phyloP scores from a whole-genome alignment of 2,888 invertebrate genomes.

The Herminia tarsipennalis region DNA sequence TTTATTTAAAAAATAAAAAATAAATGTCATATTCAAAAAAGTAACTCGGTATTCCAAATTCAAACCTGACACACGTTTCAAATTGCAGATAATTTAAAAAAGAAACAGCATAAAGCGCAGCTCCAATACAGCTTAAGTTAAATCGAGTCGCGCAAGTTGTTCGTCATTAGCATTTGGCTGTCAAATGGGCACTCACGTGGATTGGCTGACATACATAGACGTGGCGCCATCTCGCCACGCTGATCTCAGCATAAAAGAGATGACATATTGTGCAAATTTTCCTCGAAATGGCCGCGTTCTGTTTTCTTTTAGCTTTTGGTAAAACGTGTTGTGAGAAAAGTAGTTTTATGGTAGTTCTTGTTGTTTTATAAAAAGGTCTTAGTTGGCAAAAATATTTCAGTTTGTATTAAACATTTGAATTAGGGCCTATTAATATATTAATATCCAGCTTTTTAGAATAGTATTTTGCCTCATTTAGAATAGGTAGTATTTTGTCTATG shows the following conservation, averaged over 20 bases:
- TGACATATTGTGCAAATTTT: conserved; percentile 47
- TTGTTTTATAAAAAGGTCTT: not conserved
- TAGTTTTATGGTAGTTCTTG: not conserved
- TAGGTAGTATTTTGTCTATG: too few relatives aligned
- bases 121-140: conserved; percentile 39
- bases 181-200: conserved; percentile 70
- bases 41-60: too few relatives aligned
- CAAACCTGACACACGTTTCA: too few relatives aligned
- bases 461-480: too few relatives aligned
- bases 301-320: conserved; percentile 18
- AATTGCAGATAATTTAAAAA: too few relatives aligned
- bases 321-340: not conserved
- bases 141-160: conserved; percentile 51
- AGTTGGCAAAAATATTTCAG: not conserved
- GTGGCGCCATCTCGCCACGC: conserved; percentile 53
- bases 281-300: conserved; percentile 22
- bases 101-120: not conserved
- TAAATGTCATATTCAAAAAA: not conserved
- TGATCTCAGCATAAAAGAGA: conserved; percentile 38
- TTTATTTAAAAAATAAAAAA: not conserved
- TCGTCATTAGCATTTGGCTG: conserved; percentile 74
- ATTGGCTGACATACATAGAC: conserved; percentile 45
- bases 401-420: too few relatives aligned
- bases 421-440: too few relatives aligned
- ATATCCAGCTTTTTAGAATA: too few relatives aligned